Conservation (phyloP, 2,113 vertebrate species). For the Pteronura brasiliensis region DNA sequence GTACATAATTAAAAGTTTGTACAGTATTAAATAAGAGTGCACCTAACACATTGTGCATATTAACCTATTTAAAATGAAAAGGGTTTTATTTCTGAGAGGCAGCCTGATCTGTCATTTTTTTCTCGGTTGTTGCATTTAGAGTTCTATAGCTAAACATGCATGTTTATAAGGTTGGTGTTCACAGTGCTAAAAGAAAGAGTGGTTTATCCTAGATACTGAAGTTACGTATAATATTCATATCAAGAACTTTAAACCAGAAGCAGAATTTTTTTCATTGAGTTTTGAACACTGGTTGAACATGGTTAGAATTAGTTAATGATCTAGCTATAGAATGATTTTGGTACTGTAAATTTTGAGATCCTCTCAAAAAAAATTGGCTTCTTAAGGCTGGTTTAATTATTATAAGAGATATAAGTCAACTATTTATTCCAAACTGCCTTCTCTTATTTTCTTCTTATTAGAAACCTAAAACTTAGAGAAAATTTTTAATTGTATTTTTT, state of each 20-base stretch:
- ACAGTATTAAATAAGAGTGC: constrained; percentile 11
- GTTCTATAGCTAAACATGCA: constrained; percentile 59
- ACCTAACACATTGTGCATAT: not conserved
- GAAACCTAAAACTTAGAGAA: constrained; percentile 36
- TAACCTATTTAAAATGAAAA: not conserved
- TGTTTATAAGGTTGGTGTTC: constrained; percentile 32
- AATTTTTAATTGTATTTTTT: constrained; percentile 50
- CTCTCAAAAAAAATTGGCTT: not conserved
- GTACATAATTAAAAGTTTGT: not conserved
- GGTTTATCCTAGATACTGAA: not conserved
- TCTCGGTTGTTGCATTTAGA: constrained; percentile 41
- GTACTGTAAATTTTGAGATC: not conserved
- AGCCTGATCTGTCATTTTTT: constrained; percentile 55
- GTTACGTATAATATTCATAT: not conserved
- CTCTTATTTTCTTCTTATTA: not conserved
- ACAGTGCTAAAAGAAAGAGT: constrained; percentile 32
- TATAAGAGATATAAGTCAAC: not conserved
- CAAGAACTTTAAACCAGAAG: not conserved
- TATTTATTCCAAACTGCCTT: not conserved
- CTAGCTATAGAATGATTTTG: constrained; percentile 32
- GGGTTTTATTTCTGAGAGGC: constrained; percentile 48
- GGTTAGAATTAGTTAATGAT: constrained; percentile 33
- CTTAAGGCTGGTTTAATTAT: constrained; percentile 21
- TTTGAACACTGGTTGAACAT: not conserved
- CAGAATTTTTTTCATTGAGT: constrained; percentile 56